Conservation (phyloP, 2,113 vertebrate species). For the Calyptomena viridis region DNA sequence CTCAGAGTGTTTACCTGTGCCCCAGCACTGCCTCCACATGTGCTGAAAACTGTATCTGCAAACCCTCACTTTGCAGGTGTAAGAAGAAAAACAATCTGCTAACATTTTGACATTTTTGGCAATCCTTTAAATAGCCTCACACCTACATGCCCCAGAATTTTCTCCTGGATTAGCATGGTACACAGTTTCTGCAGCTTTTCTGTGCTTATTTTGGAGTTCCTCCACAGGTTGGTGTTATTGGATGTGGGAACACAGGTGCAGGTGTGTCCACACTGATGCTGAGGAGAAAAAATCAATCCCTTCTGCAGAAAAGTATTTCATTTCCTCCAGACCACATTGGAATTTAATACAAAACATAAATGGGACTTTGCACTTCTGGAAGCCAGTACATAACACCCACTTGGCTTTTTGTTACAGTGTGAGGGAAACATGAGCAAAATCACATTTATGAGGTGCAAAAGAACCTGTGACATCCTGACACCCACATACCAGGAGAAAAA, state of each 20-base stretch:
- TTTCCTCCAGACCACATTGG: not conserved
- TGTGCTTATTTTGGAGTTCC: not conserved
- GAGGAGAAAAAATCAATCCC: not conserved
- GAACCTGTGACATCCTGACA: constrained; percentile 23
- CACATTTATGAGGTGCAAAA: not conserved
- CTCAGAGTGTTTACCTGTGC: not conserved
- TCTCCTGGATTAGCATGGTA: not conserved
- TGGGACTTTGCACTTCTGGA: not conserved
- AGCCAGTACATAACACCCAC: not conserved
- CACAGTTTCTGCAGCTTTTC: not conserved
- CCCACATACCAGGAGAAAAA: not conserved
- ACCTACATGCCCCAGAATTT: constrained; percentile 30
- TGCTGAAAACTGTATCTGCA: not conserved
- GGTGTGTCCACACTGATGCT: not conserved
- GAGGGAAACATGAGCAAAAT: not conserved
- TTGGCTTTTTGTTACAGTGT: not conserved
- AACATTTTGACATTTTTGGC: not conserved
- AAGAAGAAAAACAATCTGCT: not conserved
- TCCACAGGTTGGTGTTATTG: not conserved
- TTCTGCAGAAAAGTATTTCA: not conserved
- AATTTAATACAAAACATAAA: not conserved
- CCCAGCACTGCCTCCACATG: not conserved
- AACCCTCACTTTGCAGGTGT: not conserved
- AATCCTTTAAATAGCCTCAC: constrained; percentile 30
- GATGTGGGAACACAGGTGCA: not conserved